These are phyloP conservation scores for Pyralis farinalis DNA, from an alignment of 2,888 invertebrate genomes.

Conservation along the genomic window DNA sequence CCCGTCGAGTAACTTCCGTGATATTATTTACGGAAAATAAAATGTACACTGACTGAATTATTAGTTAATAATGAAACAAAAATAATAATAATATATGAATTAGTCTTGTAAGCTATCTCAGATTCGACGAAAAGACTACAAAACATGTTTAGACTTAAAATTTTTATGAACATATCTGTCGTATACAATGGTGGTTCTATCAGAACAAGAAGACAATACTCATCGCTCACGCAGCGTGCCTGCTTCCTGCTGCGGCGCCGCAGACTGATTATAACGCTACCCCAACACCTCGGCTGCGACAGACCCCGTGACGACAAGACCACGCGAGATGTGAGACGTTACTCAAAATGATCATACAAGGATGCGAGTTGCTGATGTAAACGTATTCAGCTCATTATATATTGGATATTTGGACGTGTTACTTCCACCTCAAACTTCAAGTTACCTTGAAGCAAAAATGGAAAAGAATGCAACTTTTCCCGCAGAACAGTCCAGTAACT, in stretches of 20 bases:
- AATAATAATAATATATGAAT: slow-evolving; percentile 60
- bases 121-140: slow-evolving; percentile 78
- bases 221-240: slow-evolving; percentile 30
- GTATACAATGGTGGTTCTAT: slow-evolving; percentile 64
- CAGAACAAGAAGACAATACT: slow-evolving; percentile 74
- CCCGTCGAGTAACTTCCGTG: slow-evolving; percentile 63
- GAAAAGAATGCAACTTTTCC: neutral
- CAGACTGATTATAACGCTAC: no score
- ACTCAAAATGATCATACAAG: neutral
- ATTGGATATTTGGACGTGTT: neutral
- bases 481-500: neutral
- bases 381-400: neutral
- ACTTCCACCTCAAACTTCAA: neutral
- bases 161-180: slow-evolving; percentile 77
- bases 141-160: slow-evolving; percentile 71
- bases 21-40: slow-evolving; percentile 63
- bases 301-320: neutral
- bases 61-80: slow-evolving; percentile 63
- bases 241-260: slow-evolving; percentile 7
- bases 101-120: slow-evolving; percentile 74
- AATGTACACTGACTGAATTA: slow-evolving; percentile 74
- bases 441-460: neutral
- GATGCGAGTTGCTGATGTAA: no score
- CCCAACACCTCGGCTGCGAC: neutral
- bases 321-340: neutral